Percentiles rank a stretch among this genome's conserved stretches.
Conservation (phyloP, 2,113 vertebrate genomes). For the Laticauda colubrina region DNA sequence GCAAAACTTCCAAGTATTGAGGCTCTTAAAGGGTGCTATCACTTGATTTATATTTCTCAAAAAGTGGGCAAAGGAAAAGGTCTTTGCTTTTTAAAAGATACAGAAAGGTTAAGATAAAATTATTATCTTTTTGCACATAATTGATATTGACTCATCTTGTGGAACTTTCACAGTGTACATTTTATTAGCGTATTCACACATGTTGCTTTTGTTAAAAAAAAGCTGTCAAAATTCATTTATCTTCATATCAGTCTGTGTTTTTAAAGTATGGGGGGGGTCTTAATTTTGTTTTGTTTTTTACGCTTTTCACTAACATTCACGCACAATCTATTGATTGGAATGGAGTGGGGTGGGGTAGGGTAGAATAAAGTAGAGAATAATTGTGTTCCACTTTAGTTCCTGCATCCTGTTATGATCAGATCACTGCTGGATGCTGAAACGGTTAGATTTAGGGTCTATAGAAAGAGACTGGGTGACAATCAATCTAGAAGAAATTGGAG, state of each 20-base stretch:
- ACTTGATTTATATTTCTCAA: not conserved
- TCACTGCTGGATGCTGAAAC: not conserved
- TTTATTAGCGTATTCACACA: not conserved
- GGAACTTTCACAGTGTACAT: not conserved
- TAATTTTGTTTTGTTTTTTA: not conserved
- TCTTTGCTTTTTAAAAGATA: not conserved
- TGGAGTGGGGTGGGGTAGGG: not conserved
- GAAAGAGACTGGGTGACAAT: not conserved
- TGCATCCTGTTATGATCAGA: not conserved
- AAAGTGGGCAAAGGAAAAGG: not conserved
- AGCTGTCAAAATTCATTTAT: not conserved
- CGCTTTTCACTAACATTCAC: slow-evolving; percentile 19
- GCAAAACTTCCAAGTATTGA: not conserved
- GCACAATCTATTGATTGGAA: not conserved
- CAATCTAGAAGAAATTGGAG: not conserved
- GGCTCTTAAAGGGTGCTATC: not conserved
- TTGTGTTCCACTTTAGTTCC: not conserved
- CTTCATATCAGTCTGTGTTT: not conserved
- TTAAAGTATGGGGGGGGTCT: not conserved
- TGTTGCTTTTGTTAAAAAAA: not conserved
- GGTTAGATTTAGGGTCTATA: not conserved
- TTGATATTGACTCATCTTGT: not conserved
- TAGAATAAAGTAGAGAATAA: not conserved
- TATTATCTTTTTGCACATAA: not conserved
- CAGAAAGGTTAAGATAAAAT: not conserved